Evolutionary conservation across 1,140 invertebrate genomes (phyloP), one percentile per base, ranked within the genome.

Genomic region (Temnothorax curvispinosus): DNA sequence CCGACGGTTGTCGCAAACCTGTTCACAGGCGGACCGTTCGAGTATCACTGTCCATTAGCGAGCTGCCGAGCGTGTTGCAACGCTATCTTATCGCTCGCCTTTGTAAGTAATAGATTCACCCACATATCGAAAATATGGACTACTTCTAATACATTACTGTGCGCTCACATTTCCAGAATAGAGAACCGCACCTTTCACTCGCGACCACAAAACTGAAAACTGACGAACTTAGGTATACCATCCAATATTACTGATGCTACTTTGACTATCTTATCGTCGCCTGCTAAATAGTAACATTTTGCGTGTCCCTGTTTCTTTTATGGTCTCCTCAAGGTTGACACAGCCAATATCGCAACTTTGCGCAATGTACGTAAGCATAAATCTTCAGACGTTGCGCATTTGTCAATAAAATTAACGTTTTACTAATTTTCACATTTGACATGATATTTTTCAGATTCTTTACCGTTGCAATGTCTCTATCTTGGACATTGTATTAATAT

Each of bases 11-110:
- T 9, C 38, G 56, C n/a, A 60, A 75, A 84, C 13, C 18, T 78
- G 44, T n/a, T 60, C 18, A 13, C 50, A 41, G 18, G 11, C 32
- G 8, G 6, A 47, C 72, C 13, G 74, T 56, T 60, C 74, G 50
- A 52, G 0, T 85, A 47, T 72, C 41, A 85, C 80, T 74, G 32
- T 8, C 21, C 56, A 77, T 65, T 56, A 6, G 35, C 44, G 8
- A 18, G n/a, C 6, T 27, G 8, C 11, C 27, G 9, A 6, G 21
- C 21, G 47, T 32, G 15, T 69, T 74, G 56, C 76, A 74, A 78
- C 32, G 0, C 32, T 50, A 52, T 52, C 56, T 88, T 89, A 89
- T 89, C 88, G 47, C 50, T 77, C 13, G n/a, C 21, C 18, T 69
- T 13, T 52, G 18, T 69, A 64, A 15, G 7, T 58, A n/a, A 50